These are phyloP conservation scores for Solenodon paradoxus DNA, from an alignment of 2,113 vertebrate genomes.

Conservation along the genomic window DNA sequence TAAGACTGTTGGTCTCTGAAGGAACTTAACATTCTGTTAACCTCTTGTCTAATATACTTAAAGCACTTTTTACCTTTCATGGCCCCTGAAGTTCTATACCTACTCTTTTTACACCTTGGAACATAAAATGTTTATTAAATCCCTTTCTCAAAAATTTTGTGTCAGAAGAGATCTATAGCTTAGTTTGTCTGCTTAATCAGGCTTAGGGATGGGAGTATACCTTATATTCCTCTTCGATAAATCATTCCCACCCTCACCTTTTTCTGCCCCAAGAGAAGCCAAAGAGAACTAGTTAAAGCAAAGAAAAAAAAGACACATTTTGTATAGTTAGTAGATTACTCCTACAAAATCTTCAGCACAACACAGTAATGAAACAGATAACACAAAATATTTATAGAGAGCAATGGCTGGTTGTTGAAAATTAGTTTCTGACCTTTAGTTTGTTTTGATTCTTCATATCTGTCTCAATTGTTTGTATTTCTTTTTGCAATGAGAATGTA, in stretches of 20 bases:
- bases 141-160: neutral
- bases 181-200: neutral
- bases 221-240: neutral
- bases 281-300: neutral
- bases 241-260: neutral
- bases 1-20: neutral
- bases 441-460: neutral
- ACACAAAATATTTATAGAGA: neutral
- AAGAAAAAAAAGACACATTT: neutral
- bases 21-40: neutral
- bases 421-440: neutral
- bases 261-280: neutral
- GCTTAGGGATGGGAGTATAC: neutral
- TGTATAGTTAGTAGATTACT: neutral
- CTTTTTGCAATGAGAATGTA: neutral
- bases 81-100: neutral
- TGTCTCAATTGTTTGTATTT: neutral
- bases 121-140: neutral
- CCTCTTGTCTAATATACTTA: neutral
- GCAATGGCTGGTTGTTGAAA: neutral
- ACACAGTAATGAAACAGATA: neutral
- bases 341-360: neutral
- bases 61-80: neutral
- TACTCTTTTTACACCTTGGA: neutral
- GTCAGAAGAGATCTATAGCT: neutral